Conservation (phyloP, 2,113 vertebrate genomes). For the Protobothrops mucrosquamatus region DNA sequence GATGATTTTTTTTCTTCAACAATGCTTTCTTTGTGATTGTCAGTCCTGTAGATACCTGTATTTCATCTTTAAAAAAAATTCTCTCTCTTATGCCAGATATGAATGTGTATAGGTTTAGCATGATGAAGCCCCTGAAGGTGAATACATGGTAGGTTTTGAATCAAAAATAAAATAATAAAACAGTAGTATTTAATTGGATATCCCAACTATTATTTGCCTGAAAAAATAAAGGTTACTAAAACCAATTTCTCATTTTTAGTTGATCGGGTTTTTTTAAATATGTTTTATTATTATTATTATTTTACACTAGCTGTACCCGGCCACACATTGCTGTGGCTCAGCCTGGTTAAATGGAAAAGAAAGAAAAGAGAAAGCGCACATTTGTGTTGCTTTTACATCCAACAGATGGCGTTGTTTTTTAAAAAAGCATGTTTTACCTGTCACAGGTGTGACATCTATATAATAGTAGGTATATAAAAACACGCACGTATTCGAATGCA, state of each 20-base stretch:
- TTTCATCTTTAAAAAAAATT: conserved; percentile 55
- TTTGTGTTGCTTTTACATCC: too few relatives aligned
- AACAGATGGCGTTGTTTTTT: too few relatives aligned
- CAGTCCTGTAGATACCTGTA: conserved; percentile 66
- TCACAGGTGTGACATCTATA: too few relatives aligned
- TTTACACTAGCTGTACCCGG: too few relatives aligned
- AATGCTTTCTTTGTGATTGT: conserved; percentile 57
- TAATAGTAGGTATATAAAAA: too few relatives aligned
- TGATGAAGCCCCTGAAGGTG: conserved; percentile 75
- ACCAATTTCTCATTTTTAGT: conserved; percentile 18
- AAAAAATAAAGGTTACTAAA: conserved; percentile 77
- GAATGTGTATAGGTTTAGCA: conserved; percentile 72
- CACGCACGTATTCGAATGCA: too few relatives aligned
- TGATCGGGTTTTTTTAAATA: neutral
- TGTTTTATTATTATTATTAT: neutral
- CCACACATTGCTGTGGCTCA: too few relatives aligned
- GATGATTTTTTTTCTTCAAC: conserved; percentile 54
- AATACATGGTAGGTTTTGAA: conserved; percentile 68
- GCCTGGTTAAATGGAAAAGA: too few relatives aligned
- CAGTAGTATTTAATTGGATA: conserved; percentile 69
- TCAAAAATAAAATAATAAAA: conserved; percentile 66
- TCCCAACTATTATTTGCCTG: conserved; percentile 70
- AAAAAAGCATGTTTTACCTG: too few relatives aligned
- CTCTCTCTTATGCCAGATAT: conserved; percentile 53
- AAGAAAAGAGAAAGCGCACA: too few relatives aligned